Base-by-base conservation (phyloP, 92 coral and sea anemone genomes). In the Micromussa lordhowensis region DNA sequence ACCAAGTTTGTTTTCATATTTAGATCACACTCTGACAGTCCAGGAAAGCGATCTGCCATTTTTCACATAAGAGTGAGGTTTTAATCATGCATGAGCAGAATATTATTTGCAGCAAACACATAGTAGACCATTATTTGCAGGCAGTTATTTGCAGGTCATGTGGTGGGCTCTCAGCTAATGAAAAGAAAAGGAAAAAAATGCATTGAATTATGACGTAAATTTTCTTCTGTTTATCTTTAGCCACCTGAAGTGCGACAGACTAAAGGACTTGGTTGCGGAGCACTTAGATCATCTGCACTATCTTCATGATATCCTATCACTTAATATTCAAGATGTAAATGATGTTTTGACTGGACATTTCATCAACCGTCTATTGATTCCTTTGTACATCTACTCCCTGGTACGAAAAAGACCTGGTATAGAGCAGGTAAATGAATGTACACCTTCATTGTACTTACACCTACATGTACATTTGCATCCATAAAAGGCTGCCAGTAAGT, bases 211-310 rank as follows among this genome's bases (percentile, higher is more conserved):
- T n/a, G n/a, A n/a, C n/a, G n/a, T n/a, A n/a, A n/a, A n/a, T n/a
- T n/a, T n/a, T n/a, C n/a, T n/a, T 0, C 13, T 79, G 35, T 66
- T 68, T 49, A 53, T 32, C 3, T 80, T 14, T 51, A 97, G 99
- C 88, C 99, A 97, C 86, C 94, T 97, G 30, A 93, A 93, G 66
- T 97, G 99, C 68, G 97, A 91, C 80, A 92, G 98, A 64, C 92
- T 97, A 30, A 97, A 97, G 86, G 98, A 94, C 85, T 84, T 97
- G 72, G 99, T 97, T 31, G 99, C 99, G 1, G 99, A 97, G 74
- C 99, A 97, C 68, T 88, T 97, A 9, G 99, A 97, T 82, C 99
- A 96, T 71, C 94, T 98, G 3, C 99, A 98, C 58, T 98, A 98
- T 76, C 88, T 98, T 53, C 96, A 98, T 32, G 99, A 98, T 71